phyloP scores from a whole-genome alignment of 64 coral and sea anemone species.

The Catalaphyllia jardinei region DNA sequence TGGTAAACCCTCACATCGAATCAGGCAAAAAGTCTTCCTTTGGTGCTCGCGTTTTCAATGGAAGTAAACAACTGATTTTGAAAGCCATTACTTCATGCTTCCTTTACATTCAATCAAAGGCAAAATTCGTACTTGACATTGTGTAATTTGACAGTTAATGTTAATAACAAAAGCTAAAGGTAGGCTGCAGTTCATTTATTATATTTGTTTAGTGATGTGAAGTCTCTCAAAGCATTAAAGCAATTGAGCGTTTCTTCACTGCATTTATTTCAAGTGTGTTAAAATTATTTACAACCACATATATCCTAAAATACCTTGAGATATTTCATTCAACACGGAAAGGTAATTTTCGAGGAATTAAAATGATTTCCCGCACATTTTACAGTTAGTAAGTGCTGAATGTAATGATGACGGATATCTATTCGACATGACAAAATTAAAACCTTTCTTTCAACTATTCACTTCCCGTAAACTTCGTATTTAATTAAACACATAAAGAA shows the following conservation, averaged over 20 bases:
- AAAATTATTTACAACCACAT: neutral
- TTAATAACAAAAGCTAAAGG: slow-evolving; percentile 25
- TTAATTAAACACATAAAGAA: slow-evolving; percentile 66
- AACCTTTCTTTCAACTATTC: slow-evolving; percentile 59
- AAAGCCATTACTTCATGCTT: slow-evolving; percentile 34
- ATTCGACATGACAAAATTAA: slow-evolving; percentile 62
- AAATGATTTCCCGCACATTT: slow-evolving; percentile 15
- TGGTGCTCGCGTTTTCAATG: neutral
- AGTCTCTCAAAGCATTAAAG: slow-evolving; percentile 38
- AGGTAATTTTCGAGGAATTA: slow-evolving; percentile 3
- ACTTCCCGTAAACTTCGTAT: slow-evolving; percentile 28
- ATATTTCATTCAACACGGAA: neutral
- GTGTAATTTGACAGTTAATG: slow-evolving; percentile 46
- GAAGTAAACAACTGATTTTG: neutral
- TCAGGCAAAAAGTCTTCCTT: neutral
- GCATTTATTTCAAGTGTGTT: neutral
- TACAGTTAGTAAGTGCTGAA: slow-evolving; percentile 27
- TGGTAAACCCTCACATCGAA: neutral
- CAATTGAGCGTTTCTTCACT: slow-evolving; percentile 4
- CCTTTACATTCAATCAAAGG: slow-evolving; percentile 14
- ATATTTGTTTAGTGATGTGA: slow-evolving; percentile 44
- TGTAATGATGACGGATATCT: slow-evolving; percentile 67
- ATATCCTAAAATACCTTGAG: neutral
- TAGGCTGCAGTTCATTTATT: slow-evolving; percentile 24
- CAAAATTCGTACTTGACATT: slow-evolving; percentile 16